Evolutionary conservation across 2,113 vertebrate genomes (phyloP).

Genomic region (Lichenostomus cassidix): DNA sequence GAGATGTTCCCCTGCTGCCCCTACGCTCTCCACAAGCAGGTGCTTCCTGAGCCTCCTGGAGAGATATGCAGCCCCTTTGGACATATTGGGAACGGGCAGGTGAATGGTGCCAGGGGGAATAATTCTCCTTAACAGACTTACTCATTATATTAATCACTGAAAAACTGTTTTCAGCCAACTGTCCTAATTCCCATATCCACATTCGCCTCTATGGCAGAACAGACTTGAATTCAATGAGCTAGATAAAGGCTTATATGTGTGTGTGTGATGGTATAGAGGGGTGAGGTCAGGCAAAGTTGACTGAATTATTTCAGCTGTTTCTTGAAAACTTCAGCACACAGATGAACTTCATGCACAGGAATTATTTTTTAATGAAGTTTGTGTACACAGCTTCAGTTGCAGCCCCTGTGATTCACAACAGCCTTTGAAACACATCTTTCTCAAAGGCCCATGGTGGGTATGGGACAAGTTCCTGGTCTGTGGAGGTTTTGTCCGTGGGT

Average conservation of each 20-base stretch:
- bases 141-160: not conserved
- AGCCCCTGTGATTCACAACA: not conserved
- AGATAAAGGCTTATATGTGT: fast-evolving
- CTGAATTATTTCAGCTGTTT: not conserved
- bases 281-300: not conserved
- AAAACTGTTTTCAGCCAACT: not conserved
- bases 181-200: not conserved
- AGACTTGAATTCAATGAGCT: fast-evolving
- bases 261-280: not conserved
- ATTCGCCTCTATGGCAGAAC: not conserved
- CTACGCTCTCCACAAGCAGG: not conserved
- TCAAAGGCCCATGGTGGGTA: not conserved
- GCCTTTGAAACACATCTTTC: not conserved
- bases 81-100: too few species aligned
- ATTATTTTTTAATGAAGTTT: not conserved
- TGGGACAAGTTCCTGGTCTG: not conserved
- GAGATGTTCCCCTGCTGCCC: not conserved
- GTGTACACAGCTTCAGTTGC: not conserved
- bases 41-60: not conserved
- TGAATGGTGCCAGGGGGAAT: not conserved
- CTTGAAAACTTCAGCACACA: not conserved
- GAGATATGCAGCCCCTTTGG: not conserved
- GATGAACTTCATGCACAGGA: not conserved
- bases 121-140: not conserved
- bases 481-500: too few species aligned